Conservation (phyloP, 64 coral and sea anemone genomes). For the Montipora foliosa region DNA sequence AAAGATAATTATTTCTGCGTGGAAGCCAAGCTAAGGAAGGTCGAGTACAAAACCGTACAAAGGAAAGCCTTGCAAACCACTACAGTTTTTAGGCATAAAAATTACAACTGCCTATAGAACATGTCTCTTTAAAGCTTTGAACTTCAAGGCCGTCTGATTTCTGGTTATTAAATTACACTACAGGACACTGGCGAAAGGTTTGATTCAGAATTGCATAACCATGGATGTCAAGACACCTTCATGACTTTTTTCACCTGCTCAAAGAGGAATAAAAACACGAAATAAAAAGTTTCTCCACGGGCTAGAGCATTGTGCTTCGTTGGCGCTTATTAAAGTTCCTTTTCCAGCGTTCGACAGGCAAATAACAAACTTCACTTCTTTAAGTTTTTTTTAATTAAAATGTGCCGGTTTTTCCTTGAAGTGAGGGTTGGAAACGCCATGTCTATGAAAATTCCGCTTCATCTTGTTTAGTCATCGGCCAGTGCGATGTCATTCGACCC, state of each 20-base stretch:
- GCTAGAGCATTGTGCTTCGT: not conserved
- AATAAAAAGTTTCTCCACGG: not conserved
- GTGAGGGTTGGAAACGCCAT: not conserved
- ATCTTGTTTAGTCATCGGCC: not conserved
- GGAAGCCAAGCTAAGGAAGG: not conserved
- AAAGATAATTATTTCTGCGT: not conserved
- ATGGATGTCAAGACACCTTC: conserved; percentile 10
- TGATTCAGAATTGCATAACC: not conserved
- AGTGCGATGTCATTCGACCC: not conserved
- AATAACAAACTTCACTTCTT: not conserved
- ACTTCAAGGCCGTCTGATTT: not conserved
- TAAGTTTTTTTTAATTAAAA: not conserved
- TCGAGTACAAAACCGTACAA: not conserved
- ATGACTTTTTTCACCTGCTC: conserved; percentile 23
- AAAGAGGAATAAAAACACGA: conserved; percentile 16
- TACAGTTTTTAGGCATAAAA: not conserved
- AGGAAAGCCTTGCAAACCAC: not conserved
- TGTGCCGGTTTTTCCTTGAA: not conserved
- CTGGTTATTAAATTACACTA: too few relatives aligned
- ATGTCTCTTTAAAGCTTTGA: not conserved
- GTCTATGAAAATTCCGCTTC: not conserved
- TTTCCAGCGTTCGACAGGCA: not conserved
- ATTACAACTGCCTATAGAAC: too few relatives aligned
- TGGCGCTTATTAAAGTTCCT: not conserved
- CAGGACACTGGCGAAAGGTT: too few relatives aligned